A percentile compares a stretch with the other conserved stretches of the same genome.
Evolutionary conservation across 2,797 vertebrate species (phyloP).

Genomic region (Malurus leucopterus): DNA sequence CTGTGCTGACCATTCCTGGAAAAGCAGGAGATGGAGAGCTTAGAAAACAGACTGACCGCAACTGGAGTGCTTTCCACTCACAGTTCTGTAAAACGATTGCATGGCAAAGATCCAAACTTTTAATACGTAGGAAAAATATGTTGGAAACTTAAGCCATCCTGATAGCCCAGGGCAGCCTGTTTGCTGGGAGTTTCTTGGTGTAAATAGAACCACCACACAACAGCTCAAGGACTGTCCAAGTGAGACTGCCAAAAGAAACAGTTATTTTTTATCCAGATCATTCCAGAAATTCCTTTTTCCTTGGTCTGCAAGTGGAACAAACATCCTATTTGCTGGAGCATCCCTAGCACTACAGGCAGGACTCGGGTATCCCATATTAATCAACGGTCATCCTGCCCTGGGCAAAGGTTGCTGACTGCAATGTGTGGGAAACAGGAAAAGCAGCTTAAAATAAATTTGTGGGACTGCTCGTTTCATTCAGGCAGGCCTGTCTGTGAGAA

Average conservation of each 20-base stretch:
- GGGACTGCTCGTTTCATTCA: neutral
- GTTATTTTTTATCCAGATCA: neutral
- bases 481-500: conserved; percentile 3
- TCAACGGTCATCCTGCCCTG: conserved; percentile 33
- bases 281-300: conserved; percentile 35
- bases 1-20: neutral
- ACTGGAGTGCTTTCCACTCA: conserved; percentile 7
- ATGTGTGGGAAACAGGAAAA: conserved; percentile 64
- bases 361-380: neutral
- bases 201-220: conserved; percentile 30
- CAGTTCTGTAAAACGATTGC: neutral
- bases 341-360: neutral
- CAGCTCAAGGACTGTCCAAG: conserved; percentile 20
- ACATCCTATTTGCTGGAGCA: neutral
- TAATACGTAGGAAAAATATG: neutral
- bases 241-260: conserved; percentile 4
- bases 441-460: conserved; percentile 19
- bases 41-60: conserved; percentile 2
- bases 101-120: conserved; percentile 13
- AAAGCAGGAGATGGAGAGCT: neutral
- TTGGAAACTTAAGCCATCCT: conserved; percentile 4
- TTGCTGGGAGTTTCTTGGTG: conserved; percentile 19
- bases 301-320: neutral
- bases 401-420: conserved; percentile 44
- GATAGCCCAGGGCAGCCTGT: conserved; percentile 15